These are phyloP conservation scores for Campylomormyrus tamandua DNA, from an alignment of 2,113 vertebrate genomes.

Conservation along the genomic window DNA sequence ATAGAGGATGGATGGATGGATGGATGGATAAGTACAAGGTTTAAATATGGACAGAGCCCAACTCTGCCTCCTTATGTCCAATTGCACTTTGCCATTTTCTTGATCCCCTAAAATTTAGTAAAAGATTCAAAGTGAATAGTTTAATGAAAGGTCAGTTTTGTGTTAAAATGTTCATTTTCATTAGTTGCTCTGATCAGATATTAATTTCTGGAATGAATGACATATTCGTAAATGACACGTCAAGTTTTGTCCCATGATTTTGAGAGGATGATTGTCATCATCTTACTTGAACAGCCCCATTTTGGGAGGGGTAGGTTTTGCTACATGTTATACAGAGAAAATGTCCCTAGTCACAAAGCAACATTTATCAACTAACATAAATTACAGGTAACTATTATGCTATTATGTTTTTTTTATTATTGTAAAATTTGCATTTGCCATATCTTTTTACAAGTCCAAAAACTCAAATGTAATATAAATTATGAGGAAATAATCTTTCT, in stretches of 20 bases:
- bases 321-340: not conserved
- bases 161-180: not conserved
- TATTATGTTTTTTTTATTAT: not conserved
- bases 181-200: not conserved
- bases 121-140: not conserved
- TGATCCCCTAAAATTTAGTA: not conserved
- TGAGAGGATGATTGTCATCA: not conserved
- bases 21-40: not conserved
- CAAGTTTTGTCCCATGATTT: not conserved
- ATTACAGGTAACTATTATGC: not conserved
- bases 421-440: not conserved
- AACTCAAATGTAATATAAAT: not conserved
- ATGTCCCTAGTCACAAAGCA: not conserved
- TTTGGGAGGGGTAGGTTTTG: not conserved
- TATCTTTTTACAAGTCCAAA: not conserved
- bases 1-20: not conserved
- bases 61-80: not conserved
- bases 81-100: not conserved
- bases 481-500: not conserved
- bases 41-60: not conserved
- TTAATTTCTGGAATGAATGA: not conserved
- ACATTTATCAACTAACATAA: not conserved
- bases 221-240: not conserved
- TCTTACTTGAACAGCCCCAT: not conserved
- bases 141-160: not conserved